phyloP scores from a whole-genome alignment of 2,113 vertebrate genomes.

The Myrmecophaga tridactyla region DNA sequence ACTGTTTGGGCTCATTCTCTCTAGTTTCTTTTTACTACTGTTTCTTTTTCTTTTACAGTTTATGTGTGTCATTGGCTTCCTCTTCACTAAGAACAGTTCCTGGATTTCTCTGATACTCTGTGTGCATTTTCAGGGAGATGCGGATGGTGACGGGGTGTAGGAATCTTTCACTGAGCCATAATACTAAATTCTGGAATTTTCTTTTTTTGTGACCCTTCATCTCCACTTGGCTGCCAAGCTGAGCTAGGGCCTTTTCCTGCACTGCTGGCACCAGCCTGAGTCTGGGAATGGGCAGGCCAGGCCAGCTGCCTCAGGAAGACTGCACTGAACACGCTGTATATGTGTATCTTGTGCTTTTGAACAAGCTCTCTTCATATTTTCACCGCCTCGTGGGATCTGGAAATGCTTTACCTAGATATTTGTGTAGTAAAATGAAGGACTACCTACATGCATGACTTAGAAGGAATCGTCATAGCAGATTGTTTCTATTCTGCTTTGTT shows the following conservation, averaged over 20 bases:
- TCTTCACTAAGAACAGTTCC: background rate
- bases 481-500: background rate
- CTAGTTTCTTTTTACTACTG: background rate
- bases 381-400: background rate
- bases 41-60: background rate
- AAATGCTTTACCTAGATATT: background rate
- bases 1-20: background rate
- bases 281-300: rapidly evolving
- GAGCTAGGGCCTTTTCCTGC: rapidly evolving
- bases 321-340: background rate
- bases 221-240: rapidly evolving
- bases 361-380: background rate
- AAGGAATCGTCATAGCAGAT: background rate
- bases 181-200: background rate
- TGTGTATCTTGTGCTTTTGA: background rate
- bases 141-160: rapidly evolving
- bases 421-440: background rate
- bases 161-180: too few species aligned
- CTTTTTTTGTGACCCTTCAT: background rate
- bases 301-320: background rate
- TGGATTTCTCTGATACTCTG: background rate
- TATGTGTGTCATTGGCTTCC: background rate
- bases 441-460: background rate
- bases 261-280: background rate
- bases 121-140: background rate